These are phyloP conservation scores for Neopipo cinnamomea DNA, from an alignment of 2,113 vertebrate genomes.

Conservation along the genomic window DNA sequence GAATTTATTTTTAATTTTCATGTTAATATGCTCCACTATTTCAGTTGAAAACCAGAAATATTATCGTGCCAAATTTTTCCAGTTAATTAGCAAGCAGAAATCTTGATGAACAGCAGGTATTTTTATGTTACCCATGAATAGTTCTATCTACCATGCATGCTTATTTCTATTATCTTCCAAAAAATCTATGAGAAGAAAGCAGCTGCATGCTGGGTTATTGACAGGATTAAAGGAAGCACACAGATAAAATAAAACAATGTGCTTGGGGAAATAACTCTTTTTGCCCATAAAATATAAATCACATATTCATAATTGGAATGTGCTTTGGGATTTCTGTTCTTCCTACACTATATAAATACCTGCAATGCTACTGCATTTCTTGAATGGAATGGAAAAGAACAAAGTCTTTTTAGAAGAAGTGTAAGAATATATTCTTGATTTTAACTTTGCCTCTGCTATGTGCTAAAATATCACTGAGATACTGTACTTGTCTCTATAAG, in stretches of 20 bases:
- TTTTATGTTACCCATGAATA: constrained; percentile 42
- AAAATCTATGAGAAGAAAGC: constrained; percentile 41
- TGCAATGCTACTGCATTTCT: background rate
- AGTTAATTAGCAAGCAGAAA: constrained; percentile 51
- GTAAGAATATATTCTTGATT: background rate
- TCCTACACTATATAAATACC: background rate
- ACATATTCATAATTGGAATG: constrained; percentile 37
- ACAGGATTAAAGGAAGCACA: constrained; percentile 45
- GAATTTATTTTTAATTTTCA: constrained; percentile 20
- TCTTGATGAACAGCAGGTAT: constrained; percentile 45
- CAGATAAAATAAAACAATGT: constrained; percentile 55
- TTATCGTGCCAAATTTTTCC: background rate
- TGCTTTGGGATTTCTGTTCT: constrained; percentile 27
- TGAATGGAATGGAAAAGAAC: background rate
- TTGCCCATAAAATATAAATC: constrained; percentile 48
- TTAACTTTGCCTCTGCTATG: background rate
- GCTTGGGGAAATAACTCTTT: constrained; percentile 33
- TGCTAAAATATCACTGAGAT: background rate
- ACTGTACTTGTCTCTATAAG: background rate
- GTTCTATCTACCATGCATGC: background rate
- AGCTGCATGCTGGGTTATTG: constrained; percentile 42
- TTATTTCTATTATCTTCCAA: constrained; percentile 52
- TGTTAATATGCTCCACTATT: background rate
- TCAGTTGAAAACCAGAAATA: background rate
- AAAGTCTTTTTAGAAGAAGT: background rate